Base-by-base conservation (phyloP, 2,888 invertebrate genomes). In the Agrotis exclamationis region DNA sequence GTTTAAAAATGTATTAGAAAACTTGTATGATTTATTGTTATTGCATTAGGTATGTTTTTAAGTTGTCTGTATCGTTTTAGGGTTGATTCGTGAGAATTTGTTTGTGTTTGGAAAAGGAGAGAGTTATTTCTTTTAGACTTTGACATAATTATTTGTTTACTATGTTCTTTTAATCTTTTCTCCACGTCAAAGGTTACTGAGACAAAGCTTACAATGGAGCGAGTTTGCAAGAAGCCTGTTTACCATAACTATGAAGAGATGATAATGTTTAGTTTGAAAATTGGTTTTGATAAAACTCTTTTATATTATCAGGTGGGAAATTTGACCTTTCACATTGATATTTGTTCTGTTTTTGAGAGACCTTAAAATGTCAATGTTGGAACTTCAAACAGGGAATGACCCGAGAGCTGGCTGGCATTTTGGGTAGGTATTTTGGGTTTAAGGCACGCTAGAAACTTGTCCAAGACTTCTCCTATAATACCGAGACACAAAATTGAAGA, bases 1-100 rank as follows among this genome's bases (percentile, higher is more conserved):
- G 80, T 88, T 90, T 88, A 87, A 89, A 90, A 90, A 90, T 90
- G 82, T 89, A 89, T 89, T 89, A 90, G 90, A 89, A 88, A 90
- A 89, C 82, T 89, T 83, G 62, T 79, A 82, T 88, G 90, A 90
- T 90, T 87, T 90, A 90, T 88, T 63, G 82, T 63, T 69, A 80
- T 64, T 57, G 77, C 69, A 80, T 83, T 74, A 80, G 79, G 63
- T 65, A 62, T 53, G 70, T 65, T 63, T 70, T 53, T 33, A 33
- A 56, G 71, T 76, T 67, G 66, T 70, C 71, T 74, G 74, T 71
- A 67, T 75, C 56, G 50, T 67, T 82, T 68, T 50, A 63, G 57
- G 67, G 72, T 71, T 80, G 70, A 59, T 58, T 58, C 22, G 53
- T 57, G 63, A 6, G 28, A 66, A 53, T 50, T 58, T 28, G 14